Evolutionary conservation across 2,888 invertebrate genomes (phyloP), one percentile per base, ranked within the genome.

Genomic region (Drosophila niveifrons): DNA sequence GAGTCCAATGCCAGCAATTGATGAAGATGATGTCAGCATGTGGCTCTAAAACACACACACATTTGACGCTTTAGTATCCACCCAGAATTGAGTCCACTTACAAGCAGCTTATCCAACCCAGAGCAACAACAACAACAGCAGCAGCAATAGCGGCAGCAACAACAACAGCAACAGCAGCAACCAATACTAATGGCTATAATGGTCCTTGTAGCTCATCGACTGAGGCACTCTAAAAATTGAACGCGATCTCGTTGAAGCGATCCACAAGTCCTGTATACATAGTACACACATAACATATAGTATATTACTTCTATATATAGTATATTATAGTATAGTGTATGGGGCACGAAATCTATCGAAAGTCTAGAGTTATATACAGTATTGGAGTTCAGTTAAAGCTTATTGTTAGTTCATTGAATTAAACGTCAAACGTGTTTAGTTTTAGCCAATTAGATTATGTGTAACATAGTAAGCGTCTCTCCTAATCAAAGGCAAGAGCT

Each of bases 201-300:
- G 80, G 93, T 90, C 92, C 93, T 92, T 83, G 93, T 94, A 68
- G 95, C 95, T 52, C 94, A 92, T 85, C 94, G 94, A 76, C 93
- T 94, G 75, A 93, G 93, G 75, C 93, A 91, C 89, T 91, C 70
- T 89, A 83, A 88, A 63, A 23, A 11, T 9, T n/a, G 50, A 55
- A 39, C 41, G 10, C 34, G 51, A 56, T 44, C 55, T 43, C 41
- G 34, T 36, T 9, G n/a, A 44, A 55, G 53, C 55, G 44, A 62
- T 53, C 51, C 41, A n/a, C 55, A 63, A 68, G 63, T 39, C 17
- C 36, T 66, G 67, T 66, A 28, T 13, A 43, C 53, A 36, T 46
- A 51, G 13, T 41, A 34, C 9, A 31, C 58, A 31, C 18, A 2
- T 34, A 52, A 44, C 28, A 46, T 58, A 10, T 47, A 31, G 23